Base-by-base conservation (phyloP, 92 coral and sea anemone species). In the Palythoa grandis region DNA sequence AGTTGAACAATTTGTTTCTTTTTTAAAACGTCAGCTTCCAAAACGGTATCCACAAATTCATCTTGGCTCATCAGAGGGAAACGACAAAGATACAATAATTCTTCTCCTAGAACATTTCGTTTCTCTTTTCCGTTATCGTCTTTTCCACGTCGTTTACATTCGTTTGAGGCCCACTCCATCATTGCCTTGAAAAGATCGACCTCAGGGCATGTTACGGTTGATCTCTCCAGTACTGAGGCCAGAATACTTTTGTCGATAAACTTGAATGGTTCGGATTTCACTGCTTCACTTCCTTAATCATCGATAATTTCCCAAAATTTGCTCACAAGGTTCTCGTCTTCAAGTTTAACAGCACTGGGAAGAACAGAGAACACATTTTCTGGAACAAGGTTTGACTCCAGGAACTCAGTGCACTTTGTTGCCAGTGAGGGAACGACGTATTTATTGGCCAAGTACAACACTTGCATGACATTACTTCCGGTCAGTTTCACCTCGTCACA, bases 71-170 rank as follows among this genome's bases (percentile, higher is more conserved):
- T 73, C 29, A 73, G 16, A 16, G 78, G 78, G 58, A 14, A 73
- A 8, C 78, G 78, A 73, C 56, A 40, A 17, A 73, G 78, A 3
- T 73, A 40, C 58, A 73, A 43, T 25, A 73, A 19, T 24, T 73
- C 58, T 48, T 73, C 78, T 73, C 78, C 78, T 1, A 73, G 57
- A 40, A 73, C 57, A 16, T 16, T 20, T 73, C 78, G 22, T 73
- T 73, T 73, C 78, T 48, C 78, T 47, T 40, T 47, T 73, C 78
- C 78, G 16, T 40, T 73, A 73, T 73, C 78, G 39, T 56, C 57
- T 16, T 8, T 12, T 40, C 78, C 78, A 43, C 14, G 13, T 1
- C 54, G 54, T 25, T 73, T 73, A 25, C 78, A 73, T 4, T 61
- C 68, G 15, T 61, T 3, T 7, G 68, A 61, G 15, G 68, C 68